Percentiles rank a stretch among this genome's conserved stretches.
Evolutionary conservation across 2,888 invertebrate genomes (phyloP).

Genomic region (Desoria tigrina): DNA sequence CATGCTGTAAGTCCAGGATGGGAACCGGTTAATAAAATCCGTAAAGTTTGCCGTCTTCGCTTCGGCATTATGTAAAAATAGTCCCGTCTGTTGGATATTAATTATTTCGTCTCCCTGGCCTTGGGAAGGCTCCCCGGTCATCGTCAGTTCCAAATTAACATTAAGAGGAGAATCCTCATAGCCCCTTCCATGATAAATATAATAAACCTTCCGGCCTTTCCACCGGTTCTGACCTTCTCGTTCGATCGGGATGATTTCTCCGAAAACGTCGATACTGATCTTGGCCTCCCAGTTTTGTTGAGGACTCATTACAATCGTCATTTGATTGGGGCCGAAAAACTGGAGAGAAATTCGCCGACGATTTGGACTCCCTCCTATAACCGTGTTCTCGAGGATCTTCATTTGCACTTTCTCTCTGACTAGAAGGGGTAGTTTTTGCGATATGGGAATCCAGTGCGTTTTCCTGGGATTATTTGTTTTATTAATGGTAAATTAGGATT

Average conservation of each 20-base stretch:
- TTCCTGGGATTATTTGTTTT: slow-evolving; percentile 41
- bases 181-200: slow-evolving; percentile 56
- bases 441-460: slow-evolving; percentile 47
- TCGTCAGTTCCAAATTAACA: slow-evolving; percentile 23
- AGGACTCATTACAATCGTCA: slow-evolving; percentile 57
- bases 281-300: slow-evolving; percentile 52
- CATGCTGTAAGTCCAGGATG: slow-evolving; percentile 46
- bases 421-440: slow-evolving; percentile 24
- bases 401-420: slow-evolving; percentile 38
- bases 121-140: background rate
- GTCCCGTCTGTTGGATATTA: slow-evolving; percentile 40
- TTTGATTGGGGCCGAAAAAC: slow-evolving; percentile 58
- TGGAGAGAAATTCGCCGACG: slow-evolving; percentile 32
- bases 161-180: slow-evolving; percentile 35
- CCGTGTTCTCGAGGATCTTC: slow-evolving; percentile 31
- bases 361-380: slow-evolving; percentile 7
- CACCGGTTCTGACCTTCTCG: slow-evolving; percentile 54
- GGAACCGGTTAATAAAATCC: slow-evolving; percentile 41
- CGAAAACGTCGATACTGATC: slow-evolving; percentile 57
- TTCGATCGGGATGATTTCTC: slow-evolving; percentile 49
- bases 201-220: slow-evolving; percentile 56
- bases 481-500: background rate
- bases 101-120: slow-evolving; percentile 23
- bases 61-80: slow-evolving; percentile 39
- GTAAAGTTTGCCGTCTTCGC: slow-evolving; percentile 35